phyloP scores from a whole-genome alignment of 2,797 vertebrate species.

The Myotis vivesi region DNA sequence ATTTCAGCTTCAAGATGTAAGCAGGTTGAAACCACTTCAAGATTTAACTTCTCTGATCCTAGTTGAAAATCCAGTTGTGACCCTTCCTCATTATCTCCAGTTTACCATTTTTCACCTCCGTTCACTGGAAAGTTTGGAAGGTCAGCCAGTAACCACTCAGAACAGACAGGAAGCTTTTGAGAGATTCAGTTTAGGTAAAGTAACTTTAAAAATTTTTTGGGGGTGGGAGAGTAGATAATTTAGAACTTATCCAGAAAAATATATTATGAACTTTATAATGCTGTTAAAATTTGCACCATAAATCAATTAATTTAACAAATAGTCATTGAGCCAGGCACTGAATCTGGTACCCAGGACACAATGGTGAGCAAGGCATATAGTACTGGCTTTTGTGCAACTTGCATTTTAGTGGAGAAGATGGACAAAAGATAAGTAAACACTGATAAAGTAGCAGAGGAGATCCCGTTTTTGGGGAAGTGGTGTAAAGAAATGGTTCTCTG shows the following conservation, averaged over 20 bases:
- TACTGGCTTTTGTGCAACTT: not conserved
- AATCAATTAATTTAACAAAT: not conserved
- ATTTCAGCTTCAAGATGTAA: slow-evolving; percentile 88
- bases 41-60: slow-evolving; percentile 88
- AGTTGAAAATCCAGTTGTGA: slow-evolving; percentile 87
- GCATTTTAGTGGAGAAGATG: not conserved
- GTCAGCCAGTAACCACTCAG: slow-evolving; percentile 83
- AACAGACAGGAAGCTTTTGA: slow-evolving; percentile 87
- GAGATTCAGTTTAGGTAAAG: slow-evolving; percentile 89
- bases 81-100: slow-evolving; percentile 87
- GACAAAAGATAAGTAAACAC: not conserved
- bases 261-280: slow-evolving; percentile 6
- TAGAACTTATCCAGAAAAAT: slow-evolving; percentile 28
- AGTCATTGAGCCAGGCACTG: not conserved
- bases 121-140: slow-evolving; percentile 87
- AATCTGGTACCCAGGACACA: not conserved
- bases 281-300: slow-evolving; percentile 5
- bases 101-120: slow-evolving; percentile 89
- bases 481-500: not conserved
- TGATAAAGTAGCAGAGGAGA: not conserved
- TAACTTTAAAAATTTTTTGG: not conserved
- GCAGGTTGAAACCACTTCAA: slow-evolving; percentile 88
- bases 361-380: not conserved
- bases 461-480: not conserved
- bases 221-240: not conserved